Base-by-base conservation (phyloP, 2,888 invertebrate genomes). In the Blastobasis lacticolella region DNA sequence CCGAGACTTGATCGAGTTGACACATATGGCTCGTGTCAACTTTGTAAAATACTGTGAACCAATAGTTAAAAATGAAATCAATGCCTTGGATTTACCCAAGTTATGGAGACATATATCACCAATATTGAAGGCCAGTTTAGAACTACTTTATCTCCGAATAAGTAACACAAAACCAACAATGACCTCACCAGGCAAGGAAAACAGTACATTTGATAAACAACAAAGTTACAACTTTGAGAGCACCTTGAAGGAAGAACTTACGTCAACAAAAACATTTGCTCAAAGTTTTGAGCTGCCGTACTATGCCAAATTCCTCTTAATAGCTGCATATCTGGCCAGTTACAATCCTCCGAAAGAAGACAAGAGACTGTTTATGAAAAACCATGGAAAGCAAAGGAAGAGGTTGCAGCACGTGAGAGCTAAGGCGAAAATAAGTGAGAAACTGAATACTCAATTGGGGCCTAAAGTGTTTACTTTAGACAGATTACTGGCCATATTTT, bases 261-360 rank as follows among this genome's bases (percentile, higher is more conserved):
- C 78, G 36, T 86, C 88, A 36, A 84, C 90, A 8, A 89, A 88
- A 57, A 89, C 89, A 38, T 81, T 92, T 62, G 92, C 91, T 0
- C 91, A 91, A 58, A 92, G 92, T 49, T 89, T 95, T 40, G 95
- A 95, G 67, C 72, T 98, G 4, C 97, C 97, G 0, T 96, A 92
- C 71, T 97, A 96, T 78, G 94, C 96, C 0, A 97, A 97, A 78
- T 97, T 92, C 75, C 88, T 98, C 41, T 84, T 98, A 4, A 94
- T 98, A 37, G 96, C 97, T 6, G 94, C 97, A 0, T 98, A 95
- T 73, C 85, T 98, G 55, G 97, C 97, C 0, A 97, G 97, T 40
- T 95, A 97, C 75, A 97, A 97, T 78, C 95, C 97, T 1, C 91
- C 94, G 0, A 95, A 94, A 63, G 93, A 95, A 61, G 98, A 98